Conservation (phyloP, 2,797 vertebrate species). For the Rhynchotus rufescens region DNA sequence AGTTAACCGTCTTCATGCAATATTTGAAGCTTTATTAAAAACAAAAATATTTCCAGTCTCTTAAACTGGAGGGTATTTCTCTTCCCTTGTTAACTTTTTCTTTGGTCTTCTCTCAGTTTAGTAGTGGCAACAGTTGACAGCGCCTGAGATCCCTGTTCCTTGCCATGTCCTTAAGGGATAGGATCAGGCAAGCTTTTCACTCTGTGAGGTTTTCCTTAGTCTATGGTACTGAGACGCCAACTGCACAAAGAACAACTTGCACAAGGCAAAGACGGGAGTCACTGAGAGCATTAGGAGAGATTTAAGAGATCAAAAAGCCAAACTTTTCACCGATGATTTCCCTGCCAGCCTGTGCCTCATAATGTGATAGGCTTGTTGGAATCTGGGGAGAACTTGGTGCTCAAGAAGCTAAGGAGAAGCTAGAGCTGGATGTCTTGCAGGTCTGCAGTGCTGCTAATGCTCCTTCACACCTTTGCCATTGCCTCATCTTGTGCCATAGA, state of each 20-base stretch:
- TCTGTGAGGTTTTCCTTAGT: not conserved
- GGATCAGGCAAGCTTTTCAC: not conserved
- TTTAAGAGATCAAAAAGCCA: not conserved
- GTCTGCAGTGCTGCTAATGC: not conserved
- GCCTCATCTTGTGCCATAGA: not conserved
- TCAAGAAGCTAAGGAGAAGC: slow-evolving; percentile 35
- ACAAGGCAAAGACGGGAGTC: not conserved
- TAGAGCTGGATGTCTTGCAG: not conserved
- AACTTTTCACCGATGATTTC: slow-evolving; percentile 17
- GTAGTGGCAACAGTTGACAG: not conserved
- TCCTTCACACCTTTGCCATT: slow-evolving; percentile 22
- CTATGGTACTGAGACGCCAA: slow-evolving; percentile 25
- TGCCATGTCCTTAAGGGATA: not conserved
- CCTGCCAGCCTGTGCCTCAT: slow-evolving; percentile 19
- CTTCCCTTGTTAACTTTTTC: not conserved
- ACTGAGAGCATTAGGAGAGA: slow-evolving; percentile 46
- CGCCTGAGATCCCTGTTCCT: not conserved
- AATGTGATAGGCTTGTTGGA: not conserved
- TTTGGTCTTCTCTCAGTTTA: slow-evolving; percentile 16
- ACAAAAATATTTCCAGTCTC: not conserved
- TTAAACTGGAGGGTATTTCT: slow-evolving; percentile 9
- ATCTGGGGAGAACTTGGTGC: slow-evolving; percentile 52
- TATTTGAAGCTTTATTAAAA: slow-evolving; percentile 45
- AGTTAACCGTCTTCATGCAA: slow-evolving; percentile 50
- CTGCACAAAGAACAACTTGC: not conserved